A percentile compares a stretch with the other conserved stretches of the same genome.
Evolutionary conservation across 2,113 vertebrate genomes (phyloP).

Genomic region (Rhinolophus ferrumequinum): DNA sequence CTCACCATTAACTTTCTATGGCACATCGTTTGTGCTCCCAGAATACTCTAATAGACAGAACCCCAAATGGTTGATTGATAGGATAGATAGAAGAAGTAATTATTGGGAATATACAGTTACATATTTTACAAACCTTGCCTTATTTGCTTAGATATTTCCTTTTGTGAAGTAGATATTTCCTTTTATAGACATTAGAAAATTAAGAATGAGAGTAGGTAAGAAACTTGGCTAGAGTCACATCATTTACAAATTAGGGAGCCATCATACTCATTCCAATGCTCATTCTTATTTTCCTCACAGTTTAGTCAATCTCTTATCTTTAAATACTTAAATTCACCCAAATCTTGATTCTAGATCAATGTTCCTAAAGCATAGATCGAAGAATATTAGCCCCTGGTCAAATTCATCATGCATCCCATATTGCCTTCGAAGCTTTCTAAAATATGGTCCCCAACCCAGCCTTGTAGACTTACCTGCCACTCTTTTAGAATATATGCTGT

Average conservation of each 20-base stretch:
- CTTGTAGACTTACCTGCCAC: neutral
- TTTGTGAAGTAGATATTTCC: neutral
- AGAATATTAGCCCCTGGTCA: neutral
- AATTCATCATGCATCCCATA: neutral
- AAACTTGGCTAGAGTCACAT: neutral
- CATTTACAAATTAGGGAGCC: neutral
- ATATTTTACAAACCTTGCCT: neutral
- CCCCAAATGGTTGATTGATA: rapidly evolving
- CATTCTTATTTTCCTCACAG: neutral
- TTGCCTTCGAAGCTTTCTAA: neutral
- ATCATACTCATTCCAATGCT: neutral
- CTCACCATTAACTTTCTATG: neutral
- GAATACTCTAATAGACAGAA: neutral
- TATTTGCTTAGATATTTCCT: neutral
- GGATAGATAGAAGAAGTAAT: neutral
- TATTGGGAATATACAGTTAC: neutral
- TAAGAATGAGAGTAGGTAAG: neutral
- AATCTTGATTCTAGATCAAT: neutral
- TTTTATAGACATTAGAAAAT: neutral
- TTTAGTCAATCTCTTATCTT: neutral
- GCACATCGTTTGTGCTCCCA: too few relatives aligned
- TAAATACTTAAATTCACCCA: neutral
- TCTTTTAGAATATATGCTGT: neutral
- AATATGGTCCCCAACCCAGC: neutral
- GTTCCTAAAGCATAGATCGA: neutral